Evolutionary conservation across 1,140 invertebrate genomes (phyloP).

Genomic region (Drosophila sproati): DNA sequence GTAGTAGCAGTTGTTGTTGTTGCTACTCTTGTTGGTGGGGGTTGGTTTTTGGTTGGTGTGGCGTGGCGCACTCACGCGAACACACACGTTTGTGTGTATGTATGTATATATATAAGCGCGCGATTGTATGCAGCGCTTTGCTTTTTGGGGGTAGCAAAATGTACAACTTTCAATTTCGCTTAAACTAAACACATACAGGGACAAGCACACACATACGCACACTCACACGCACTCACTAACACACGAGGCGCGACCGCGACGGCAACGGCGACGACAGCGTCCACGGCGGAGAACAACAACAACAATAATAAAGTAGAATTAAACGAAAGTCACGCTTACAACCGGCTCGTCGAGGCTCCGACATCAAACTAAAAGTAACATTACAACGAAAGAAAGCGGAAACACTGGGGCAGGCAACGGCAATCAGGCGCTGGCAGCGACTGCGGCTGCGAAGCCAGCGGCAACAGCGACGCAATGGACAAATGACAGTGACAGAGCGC

Average conservation of each 20-base stretch:
- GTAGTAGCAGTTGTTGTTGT: conserved; percentile 56
- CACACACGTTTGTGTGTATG: conserved; percentile 43
- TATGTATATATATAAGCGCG: conserved; percentile 44
- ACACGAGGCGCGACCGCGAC: conserved; percentile 35
- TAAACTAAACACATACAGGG: conserved; percentile 74
- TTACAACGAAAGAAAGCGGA: conserved; percentile 82
- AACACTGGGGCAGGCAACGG: conserved; percentile 78
- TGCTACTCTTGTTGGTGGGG: conserved; percentile 70
- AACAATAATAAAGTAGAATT: conserved; percentile 74
- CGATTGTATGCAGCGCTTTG: conserved; percentile 80
- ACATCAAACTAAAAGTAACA: conserved; percentile 82
- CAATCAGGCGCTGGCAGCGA: conserved; percentile 62
- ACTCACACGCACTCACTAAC: conserved; percentile 27
- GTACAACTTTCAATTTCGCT: conserved; percentile 83
- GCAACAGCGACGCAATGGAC: conserved; percentile 46
- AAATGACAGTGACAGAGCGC: conserved; percentile 76
- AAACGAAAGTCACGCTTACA: conserved; percentile 81
- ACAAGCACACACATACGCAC: conserved; percentile 48
- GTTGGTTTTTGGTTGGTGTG: conserved; percentile 74
- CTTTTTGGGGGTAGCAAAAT: conserved; percentile 82
- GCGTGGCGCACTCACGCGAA: conserved; percentile 53
- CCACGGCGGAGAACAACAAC: conserved; percentile 42
- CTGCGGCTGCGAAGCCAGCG: conserved; percentile 58
- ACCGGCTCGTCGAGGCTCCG: conserved; percentile 77
- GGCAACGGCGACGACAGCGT: conserved; percentile 26